A percentile compares a stretch with the other conserved stretches of the same genome.
These are phyloP conservation scores for Cyrtorhinus lividipennis DNA, from an alignment of 1,140 invertebrate species.

Conservation along the genomic window DNA sequence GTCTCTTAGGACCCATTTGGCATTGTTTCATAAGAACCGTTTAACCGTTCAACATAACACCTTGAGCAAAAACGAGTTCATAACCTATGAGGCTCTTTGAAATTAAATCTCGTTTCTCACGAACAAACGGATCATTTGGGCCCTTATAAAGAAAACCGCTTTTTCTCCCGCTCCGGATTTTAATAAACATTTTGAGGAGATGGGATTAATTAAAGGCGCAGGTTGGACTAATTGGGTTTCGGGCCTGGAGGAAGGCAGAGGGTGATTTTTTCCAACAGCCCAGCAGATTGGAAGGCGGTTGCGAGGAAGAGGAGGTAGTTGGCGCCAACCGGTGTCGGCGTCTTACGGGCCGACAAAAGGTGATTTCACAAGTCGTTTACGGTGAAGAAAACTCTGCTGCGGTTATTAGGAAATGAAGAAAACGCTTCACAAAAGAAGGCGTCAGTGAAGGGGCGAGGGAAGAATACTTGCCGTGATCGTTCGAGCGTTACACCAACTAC, in stretches of 20 bases:
- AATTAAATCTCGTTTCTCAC: too few relatives aligned
- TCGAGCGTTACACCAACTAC: too few relatives aligned
- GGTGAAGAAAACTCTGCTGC: background rate
- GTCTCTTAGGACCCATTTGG: too few relatives aligned
- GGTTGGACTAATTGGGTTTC: conserved; percentile 2
- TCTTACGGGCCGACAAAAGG: conserved; percentile 5
- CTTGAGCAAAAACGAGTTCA: too few relatives aligned
- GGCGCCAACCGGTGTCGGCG: background rate
- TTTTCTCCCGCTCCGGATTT: background rate
- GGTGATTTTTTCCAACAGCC: background rate
- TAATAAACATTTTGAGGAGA: background rate
- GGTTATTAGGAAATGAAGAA: background rate
- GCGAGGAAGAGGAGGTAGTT: background rate
- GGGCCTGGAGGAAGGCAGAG: too few relatives aligned
- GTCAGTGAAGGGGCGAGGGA: background rate
- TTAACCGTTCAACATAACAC: too few relatives aligned
- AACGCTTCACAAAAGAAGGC: background rate
- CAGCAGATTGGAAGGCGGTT: background rate
- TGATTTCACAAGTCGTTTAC: conserved; percentile 1
- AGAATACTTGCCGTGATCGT: too few relatives aligned
- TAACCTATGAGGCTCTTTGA: too few relatives aligned
- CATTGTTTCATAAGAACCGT: too few relatives aligned
- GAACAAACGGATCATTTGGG: too few relatives aligned
- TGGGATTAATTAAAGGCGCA: conserved; percentile 2
- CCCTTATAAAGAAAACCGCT: too few relatives aligned